Evolutionary conservation across 2,888 invertebrate species (phyloP).

Genomic region (Amaurobius ferox): DNA sequence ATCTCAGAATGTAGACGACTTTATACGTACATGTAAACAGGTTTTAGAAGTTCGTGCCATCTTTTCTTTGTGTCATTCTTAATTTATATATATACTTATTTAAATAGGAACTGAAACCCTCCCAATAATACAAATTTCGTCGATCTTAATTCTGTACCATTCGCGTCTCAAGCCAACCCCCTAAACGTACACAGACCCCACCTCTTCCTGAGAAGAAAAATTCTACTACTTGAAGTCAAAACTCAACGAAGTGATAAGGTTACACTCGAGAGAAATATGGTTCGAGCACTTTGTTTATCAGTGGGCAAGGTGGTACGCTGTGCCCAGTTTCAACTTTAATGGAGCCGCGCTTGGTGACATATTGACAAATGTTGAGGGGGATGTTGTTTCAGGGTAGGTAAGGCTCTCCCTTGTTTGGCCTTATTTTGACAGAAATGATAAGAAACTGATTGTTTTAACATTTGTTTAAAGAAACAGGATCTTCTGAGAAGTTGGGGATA

Average conservation of each 20-base stretch:
- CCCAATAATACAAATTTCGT: too few species aligned
- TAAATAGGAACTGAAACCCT: too few species aligned
- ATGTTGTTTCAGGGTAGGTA: not conserved
- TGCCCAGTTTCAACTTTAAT: slow-evolving; percentile 46
- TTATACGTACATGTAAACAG: too few species aligned
- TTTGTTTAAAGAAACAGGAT: not conserved
- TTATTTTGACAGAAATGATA: not conserved
- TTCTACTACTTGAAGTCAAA: not conserved
- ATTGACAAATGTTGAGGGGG: not conserved
- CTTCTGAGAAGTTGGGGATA: not conserved
- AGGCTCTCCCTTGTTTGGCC: not conserved
- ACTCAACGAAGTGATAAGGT: slow-evolving; percentile 34
- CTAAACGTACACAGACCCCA: not conserved
- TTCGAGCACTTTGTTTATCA: not conserved
- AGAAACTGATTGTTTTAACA: not conserved
- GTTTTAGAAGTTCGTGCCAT: too few species aligned
- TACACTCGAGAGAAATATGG: not conserved
- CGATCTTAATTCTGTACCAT: too few species aligned
- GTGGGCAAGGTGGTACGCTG: slow-evolving; percentile 10
- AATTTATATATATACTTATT: too few species aligned
- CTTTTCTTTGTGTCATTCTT: too few species aligned
- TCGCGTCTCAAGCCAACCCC: too few species aligned
- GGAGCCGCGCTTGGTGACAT: slow-evolving; percentile 45
- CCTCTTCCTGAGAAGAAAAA: not conserved
- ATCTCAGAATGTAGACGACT: too few species aligned